A percentile compares a stretch with the other conserved stretches of the same genome.
Evolutionary conservation across 2,797 vertebrate genomes (phyloP).

Genomic region (Catostomus latipinnis): DNA sequence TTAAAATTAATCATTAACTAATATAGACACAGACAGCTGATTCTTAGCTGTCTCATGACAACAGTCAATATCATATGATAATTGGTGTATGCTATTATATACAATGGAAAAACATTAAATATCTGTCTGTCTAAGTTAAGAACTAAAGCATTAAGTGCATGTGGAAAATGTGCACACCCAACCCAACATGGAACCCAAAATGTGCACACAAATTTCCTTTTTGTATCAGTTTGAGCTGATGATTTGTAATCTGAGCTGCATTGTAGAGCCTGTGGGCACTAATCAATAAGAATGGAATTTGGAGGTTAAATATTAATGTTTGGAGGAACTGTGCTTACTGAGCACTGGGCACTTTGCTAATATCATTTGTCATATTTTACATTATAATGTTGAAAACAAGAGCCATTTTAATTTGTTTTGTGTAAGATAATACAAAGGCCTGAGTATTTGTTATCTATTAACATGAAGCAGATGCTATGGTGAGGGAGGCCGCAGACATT

Average conservation of each 20-base stretch:
- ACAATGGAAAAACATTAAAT: not conserved
- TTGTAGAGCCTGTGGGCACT: not conserved
- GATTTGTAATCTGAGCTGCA: constrained; percentile 23
- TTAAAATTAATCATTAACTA: constrained; percentile 1
- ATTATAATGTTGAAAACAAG: not conserved
- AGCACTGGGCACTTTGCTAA: not conserved
- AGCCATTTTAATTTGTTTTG: not conserved
- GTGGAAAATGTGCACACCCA: constrained; percentile 12
- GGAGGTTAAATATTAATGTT: constrained; percentile 44
- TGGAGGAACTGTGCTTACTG: not conserved
- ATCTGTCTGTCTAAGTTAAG: not conserved
- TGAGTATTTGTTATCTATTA: not conserved
- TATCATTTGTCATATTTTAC: not conserved
- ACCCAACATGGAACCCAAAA: too few relatives aligned
- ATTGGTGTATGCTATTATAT: not conserved
- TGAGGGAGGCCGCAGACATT: not conserved
- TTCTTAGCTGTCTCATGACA: constrained; percentile 30
- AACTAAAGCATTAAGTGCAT: constrained; percentile 25
- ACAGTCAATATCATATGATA: not conserved
- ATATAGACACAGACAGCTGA: constrained; percentile 16
- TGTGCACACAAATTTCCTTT: constrained; percentile 16
- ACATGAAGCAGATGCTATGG: not conserved
- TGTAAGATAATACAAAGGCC: not conserved
- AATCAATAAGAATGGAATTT: constrained; percentile 32
- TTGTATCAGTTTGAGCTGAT: constrained; percentile 41